Evolutionary conservation across 1,140 invertebrate genomes (phyloP).

Genomic region (Pristionchus pacificus): DNA sequence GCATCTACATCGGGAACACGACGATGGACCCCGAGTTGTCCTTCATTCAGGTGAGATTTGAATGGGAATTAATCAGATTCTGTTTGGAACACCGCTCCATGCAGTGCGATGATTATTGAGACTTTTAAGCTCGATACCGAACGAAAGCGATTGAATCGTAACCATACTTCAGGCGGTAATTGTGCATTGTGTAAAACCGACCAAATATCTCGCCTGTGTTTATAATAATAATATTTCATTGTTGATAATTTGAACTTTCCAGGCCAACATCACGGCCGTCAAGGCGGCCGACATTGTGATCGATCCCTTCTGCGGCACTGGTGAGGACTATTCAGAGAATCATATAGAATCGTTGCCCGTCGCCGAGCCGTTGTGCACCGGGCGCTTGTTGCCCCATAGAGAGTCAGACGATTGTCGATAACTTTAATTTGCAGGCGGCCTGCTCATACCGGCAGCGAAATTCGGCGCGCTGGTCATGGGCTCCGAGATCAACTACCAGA

Average conservation of each 20-base stretch:
- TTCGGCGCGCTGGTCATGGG: conserved; percentile 61
- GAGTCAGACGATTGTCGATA: not conserved
- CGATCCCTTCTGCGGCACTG: conserved; percentile 28
- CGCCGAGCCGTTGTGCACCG: too few species aligned
- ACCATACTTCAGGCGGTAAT: too few species aligned
- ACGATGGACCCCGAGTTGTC: conserved; percentile 63
- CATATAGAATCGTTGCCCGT: too few species aligned
- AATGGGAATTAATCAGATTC: not conserved
- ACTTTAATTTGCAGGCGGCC: conserved; percentile 56
- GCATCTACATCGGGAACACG: conserved; percentile 60
- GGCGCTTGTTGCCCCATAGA: not conserved
- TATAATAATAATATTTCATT: too few species aligned
- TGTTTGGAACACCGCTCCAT: not conserved
- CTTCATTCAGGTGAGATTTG: conserved; percentile 62
- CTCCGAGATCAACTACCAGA: conserved; percentile 61
- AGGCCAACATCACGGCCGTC: conserved; percentile 22
- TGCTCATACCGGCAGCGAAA: conserved; percentile 61
- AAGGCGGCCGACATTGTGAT: conserved; percentile 19
- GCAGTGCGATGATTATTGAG: not conserved
- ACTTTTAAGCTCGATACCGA: too few species aligned
- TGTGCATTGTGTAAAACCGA: too few species aligned
- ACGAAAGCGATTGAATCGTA: too few species aligned
- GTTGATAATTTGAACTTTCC: too few species aligned
- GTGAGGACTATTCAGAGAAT: too few species aligned
- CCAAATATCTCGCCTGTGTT: too few species aligned